These are phyloP conservation scores for Climacteris rufus DNA, from an alignment of 2,113 vertebrate genomes.

Conservation along the genomic window DNA sequence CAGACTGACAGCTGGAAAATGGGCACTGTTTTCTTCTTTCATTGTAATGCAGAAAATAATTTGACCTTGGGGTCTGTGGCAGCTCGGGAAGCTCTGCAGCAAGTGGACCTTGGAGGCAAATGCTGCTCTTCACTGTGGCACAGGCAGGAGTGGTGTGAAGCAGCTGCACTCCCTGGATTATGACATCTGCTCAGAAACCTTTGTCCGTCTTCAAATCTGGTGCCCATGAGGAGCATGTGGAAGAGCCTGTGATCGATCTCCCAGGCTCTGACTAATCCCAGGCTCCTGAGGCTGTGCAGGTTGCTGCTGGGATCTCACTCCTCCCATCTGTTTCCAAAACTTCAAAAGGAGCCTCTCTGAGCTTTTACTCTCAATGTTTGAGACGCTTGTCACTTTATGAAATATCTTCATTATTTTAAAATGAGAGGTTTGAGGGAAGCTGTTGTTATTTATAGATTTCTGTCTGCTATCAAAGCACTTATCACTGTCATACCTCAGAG, in stretches of 20 bases:
- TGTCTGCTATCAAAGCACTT: slow-evolving; percentile 17
- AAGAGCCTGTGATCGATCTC: neutral
- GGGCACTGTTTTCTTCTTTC: neutral
- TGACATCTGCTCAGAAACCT: neutral
- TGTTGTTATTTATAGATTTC: slow-evolving; percentile 49
- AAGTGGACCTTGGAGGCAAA: neutral
- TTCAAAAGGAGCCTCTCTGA: neutral
- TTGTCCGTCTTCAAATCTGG: neutral
- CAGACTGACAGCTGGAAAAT: neutral
- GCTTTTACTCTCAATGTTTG: neutral
- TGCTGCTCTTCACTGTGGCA: neutral
- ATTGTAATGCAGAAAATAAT: neutral
- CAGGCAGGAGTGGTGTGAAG: neutral
- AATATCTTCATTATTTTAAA: slow-evolving; percentile 48
- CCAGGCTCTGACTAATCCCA: neutral
- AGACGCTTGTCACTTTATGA: slow-evolving; percentile 18
- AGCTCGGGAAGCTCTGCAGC: neutral
- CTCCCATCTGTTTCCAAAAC: neutral
- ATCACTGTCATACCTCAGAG: neutral
- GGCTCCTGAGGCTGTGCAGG: neutral
- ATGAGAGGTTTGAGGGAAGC: neutral
- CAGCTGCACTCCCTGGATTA: neutral
- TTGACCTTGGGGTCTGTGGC: neutral
- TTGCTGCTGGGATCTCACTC: neutral
- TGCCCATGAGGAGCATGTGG: neutral